Conservation (phyloP, 2,113 vertebrate genomes). For the Coturnix japonica region DNA sequence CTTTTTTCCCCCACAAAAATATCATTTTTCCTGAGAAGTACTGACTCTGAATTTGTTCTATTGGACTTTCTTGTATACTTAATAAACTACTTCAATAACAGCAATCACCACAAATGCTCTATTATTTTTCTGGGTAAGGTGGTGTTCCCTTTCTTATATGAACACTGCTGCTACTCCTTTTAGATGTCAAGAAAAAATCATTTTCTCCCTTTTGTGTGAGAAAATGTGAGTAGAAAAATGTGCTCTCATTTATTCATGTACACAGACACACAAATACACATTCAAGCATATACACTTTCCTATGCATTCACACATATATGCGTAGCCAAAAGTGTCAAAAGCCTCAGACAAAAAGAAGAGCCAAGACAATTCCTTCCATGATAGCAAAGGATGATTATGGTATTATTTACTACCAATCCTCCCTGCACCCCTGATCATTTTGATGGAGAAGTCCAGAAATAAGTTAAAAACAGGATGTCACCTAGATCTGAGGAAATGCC, state of each 20-base stretch:
- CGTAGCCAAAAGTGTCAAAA: not conserved
- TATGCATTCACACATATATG: not conserved
- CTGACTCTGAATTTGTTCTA: conserved; percentile 6
- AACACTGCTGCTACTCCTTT: not conserved
- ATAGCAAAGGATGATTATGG: not conserved
- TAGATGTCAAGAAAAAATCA: not conserved
- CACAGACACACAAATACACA: not conserved
- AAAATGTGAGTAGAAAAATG: not conserved
- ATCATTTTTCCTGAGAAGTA: conserved; percentile 4
- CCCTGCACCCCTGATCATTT: not conserved
- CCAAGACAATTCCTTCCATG: not conserved
- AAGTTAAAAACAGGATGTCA: not conserved
- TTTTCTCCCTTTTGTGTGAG: not conserved
- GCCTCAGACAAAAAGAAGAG: not conserved
- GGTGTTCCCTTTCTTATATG: not conserved
- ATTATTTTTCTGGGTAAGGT: conserved; percentile 8
- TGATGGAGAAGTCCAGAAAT: not conserved
- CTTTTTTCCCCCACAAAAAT: not conserved
- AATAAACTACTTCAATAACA: conserved; percentile 48
- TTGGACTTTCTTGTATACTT: conserved; percentile 25
- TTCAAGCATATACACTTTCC: not conserved
- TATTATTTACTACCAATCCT: not conserved
- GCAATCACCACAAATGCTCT: conserved; percentile 4
- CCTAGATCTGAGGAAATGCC: not conserved
- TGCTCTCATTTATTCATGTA: not conserved